Base-by-base conservation (phyloP, 2,888 invertebrate genomes). In the Lithophane semibrunnea region DNA sequence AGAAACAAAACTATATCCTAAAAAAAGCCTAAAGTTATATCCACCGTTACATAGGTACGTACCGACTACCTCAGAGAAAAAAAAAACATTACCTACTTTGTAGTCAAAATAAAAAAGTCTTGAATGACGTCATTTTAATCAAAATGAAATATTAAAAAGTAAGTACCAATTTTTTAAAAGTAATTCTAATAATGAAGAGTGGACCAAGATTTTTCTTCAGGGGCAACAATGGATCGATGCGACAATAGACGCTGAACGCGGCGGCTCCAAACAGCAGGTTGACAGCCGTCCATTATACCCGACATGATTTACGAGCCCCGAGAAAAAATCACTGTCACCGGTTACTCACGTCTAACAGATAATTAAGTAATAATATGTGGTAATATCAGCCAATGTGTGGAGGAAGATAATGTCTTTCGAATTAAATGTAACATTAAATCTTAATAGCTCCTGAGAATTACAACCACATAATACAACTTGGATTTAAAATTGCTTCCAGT, bases 231-330 rank as follows among this genome's bases (percentile, higher is more conserved):
- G 75, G 86, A 79, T 83, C 81, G 77, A 80, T 60, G 81, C 74
- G 80, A 90, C 90, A 90, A 90, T 85, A 78, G 89, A 74, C 72
- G 75, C 67, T 52, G 66, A 69, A 56, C 73, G 86, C 79, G 82
- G 83, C 81, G 85, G 79, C 65, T 79, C 74, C 73, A 70, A 87
- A 87, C 90, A 88, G 82, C 88, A 86, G 87, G 89, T 90, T 92
- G 92, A 91, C 92, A 92, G 88, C 79, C 83, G 81, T 88, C 90
- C 89, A 91, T 92, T 91, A 91, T 90, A 85, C 80, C 60, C 63
- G 80, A 79, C 88, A 91, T 92, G 92, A 92, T 92, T 90, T 89
- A 92, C 88, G 91, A 87, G 81, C 84, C 65, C 58, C 75, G 74
- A 79, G 82, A 87, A 91, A 90, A 90, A 91, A 85, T 81, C 86